Base-by-base conservation (phyloP, 1,140 invertebrate species). In the Eulimnadia texana region DNA sequence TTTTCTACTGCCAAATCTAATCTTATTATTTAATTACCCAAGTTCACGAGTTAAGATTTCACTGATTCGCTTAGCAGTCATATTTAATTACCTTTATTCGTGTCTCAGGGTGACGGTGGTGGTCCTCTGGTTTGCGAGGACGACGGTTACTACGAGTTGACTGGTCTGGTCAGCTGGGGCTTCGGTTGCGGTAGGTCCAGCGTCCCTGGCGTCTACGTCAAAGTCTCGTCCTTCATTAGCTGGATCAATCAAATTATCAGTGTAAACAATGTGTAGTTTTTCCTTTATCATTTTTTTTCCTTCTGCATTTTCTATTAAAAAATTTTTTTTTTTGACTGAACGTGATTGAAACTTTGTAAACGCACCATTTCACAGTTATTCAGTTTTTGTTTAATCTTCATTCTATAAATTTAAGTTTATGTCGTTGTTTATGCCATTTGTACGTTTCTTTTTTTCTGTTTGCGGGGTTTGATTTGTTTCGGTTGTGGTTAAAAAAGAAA, bases 211-310 rank as follows among this genome's bases (percentile, higher is more conserved):
- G 89, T 95, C 54, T 95, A 94, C 72, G 90, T 93, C 23, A 93
- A 93, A 76, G 90, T 94, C 3, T 90, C 88, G 19, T 84, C 89
- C 3, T 94, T 93, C 73, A 93, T 94, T 64, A 90, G 90, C 53
- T 95, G 91, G 91, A 93, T 95, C 70, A 94, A 94, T 76, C 90
- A 93, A 78, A 95, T 95, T 59, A 93, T 95, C 68, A 92, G 88
- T 69, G 90, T 93, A 61, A 93, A 93, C 75, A 93, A 91, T 77
- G 78, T 87, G 73, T 89, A 64, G 56, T 60, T 9, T 42, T 6
- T 6, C 33, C 16, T 42, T 42, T 42, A 42, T 42, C 33, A 9
- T 42, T 42, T 42, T 42, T 9, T 16, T 42, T 42, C 33, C 33
- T 42, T 42, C 33, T 42, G 6, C 16, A 42, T 9, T 42, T 42